These are phyloP conservation scores for Dichetophora obliterata DNA, from an alignment of 2,888 invertebrate genomes.

Conservation along the genomic window DNA sequence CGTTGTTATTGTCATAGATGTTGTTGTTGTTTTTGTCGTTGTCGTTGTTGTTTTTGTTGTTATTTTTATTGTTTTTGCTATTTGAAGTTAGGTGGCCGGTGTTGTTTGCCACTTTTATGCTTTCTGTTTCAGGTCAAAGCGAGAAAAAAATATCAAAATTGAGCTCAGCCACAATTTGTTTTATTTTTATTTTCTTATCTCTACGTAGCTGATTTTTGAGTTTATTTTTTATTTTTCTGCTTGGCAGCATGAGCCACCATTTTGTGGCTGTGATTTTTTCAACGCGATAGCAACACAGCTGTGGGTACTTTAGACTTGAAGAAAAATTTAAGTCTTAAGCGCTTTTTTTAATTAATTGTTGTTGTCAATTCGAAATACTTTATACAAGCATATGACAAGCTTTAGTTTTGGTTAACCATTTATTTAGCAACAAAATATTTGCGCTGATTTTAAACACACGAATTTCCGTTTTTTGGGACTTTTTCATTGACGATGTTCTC, in stretches of 20 bases:
- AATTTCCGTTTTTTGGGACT: too few relatives aligned
- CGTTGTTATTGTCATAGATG: not conserved
- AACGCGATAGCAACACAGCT: conserved; percentile 6
- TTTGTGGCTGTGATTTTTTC: conserved; percentile 40
- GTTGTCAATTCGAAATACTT: not conserved
- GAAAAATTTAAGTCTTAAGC: not conserved
- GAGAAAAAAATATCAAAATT: not conserved
- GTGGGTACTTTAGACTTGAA: not conserved
- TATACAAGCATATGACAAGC: too few relatives aligned
- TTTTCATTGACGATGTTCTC: too few relatives aligned
- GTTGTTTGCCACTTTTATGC: not conserved
- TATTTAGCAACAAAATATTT: too few relatives aligned
- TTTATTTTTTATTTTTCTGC: not conserved
- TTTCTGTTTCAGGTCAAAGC: not conserved
- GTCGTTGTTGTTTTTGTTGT: not conserved
- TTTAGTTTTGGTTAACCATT: too few relatives aligned
- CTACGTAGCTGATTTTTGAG: not conserved
- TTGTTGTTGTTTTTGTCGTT: not conserved
- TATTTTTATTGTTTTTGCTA: not conserved
- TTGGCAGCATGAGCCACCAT: conserved; percentile 35
- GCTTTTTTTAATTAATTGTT: not conserved
- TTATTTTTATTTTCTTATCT: not conserved
- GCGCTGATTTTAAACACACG: too few relatives aligned
- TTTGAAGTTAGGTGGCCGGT: not conserved
- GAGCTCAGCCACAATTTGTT: not conserved